These are phyloP conservation scores for Ictalurus punctatus DNA, from an alignment of 2,113 vertebrate species.

Conservation along the genomic window DNA sequence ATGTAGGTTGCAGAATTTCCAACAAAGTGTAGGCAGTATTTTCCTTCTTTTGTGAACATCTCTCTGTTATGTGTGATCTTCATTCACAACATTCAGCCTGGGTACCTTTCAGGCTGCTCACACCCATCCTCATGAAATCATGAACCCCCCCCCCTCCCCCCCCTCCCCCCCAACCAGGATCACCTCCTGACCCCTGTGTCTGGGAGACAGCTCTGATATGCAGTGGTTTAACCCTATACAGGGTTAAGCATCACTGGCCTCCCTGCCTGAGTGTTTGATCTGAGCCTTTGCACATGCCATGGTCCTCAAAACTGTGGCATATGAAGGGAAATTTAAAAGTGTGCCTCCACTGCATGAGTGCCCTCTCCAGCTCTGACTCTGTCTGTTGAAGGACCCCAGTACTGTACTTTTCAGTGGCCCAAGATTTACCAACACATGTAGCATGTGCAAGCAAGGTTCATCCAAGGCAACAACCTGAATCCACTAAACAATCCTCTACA, in stretches of 20 bases:
- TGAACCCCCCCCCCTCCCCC: constrained; percentile 38
- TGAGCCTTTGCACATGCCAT: neutral
- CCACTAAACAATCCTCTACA: neutral
- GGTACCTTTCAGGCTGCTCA: constrained; percentile 44
- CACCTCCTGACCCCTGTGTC: constrained; percentile 49
- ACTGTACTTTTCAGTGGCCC: constrained; percentile 46
- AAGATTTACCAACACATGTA: constrained; percentile 53
- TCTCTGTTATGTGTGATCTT: constrained; percentile 42
- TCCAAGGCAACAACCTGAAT: neutral
- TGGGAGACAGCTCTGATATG: constrained; percentile 52
- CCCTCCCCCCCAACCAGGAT: constrained; percentile 29
- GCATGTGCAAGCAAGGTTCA: constrained; percentile 45
- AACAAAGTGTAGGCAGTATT: neutral
- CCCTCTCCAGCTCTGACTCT: neutral
- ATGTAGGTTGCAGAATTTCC: constrained; percentile 28
- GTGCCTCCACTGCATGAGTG: neutral
- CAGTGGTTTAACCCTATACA: constrained; percentile 21
- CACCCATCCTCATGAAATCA: constrained; percentile 16
- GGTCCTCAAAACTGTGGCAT: neutral
- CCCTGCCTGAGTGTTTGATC: constrained; percentile 22
- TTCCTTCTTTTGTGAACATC: constrained; percentile 1
- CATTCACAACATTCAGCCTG: constrained; percentile 40
- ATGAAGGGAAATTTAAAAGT: neutral
- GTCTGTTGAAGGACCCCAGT: constrained; percentile 20
- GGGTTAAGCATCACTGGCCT: constrained; percentile 17